A percentile compares a stretch with the other conserved stretches of the same genome.
phyloP scores from a whole-genome alignment of 2,797 vertebrate species.

The Eulemur mongoz region DNA sequence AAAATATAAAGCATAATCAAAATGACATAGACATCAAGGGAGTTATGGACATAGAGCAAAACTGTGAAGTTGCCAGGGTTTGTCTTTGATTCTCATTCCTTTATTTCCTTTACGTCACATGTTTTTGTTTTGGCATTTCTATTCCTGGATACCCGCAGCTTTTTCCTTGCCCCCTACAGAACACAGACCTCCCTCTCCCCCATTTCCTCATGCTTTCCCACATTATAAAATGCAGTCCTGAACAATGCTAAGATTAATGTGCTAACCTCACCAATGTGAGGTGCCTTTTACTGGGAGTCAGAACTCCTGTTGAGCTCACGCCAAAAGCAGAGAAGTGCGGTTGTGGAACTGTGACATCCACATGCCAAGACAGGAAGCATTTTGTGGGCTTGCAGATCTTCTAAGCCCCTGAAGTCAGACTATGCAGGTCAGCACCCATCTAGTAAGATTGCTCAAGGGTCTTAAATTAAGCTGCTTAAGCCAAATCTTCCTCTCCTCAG shows the following conservation, averaged over 20 bases:
- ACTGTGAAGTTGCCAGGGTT: not conserved
- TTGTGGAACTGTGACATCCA: rapidly evolving
- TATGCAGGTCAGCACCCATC: not conserved
- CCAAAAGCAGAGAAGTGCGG: not conserved
- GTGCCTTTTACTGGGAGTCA: not conserved
- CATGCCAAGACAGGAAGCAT: not conserved
- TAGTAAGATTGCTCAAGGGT: not conserved
- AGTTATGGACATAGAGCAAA: not conserved
- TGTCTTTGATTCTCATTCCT: not conserved
- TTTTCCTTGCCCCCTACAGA: not conserved
- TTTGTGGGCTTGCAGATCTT: not conserved
- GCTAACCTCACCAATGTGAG: not conserved
- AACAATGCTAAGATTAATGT: not conserved
- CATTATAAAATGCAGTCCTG: not conserved
- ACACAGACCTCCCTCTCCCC: not conserved
- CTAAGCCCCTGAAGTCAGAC: not conserved
- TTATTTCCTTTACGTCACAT: not conserved
- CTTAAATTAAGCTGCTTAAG: not conserved
- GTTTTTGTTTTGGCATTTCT: not conserved
- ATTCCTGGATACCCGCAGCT: not conserved
- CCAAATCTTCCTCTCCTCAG: not conserved
- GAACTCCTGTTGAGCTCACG: not conserved
- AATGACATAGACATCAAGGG: not conserved
- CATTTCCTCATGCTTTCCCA: not conserved
- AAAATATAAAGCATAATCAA: not conserved